Conservation (phyloP, 1,140 invertebrate genomes). For the Oscheius sp. region DNA sequence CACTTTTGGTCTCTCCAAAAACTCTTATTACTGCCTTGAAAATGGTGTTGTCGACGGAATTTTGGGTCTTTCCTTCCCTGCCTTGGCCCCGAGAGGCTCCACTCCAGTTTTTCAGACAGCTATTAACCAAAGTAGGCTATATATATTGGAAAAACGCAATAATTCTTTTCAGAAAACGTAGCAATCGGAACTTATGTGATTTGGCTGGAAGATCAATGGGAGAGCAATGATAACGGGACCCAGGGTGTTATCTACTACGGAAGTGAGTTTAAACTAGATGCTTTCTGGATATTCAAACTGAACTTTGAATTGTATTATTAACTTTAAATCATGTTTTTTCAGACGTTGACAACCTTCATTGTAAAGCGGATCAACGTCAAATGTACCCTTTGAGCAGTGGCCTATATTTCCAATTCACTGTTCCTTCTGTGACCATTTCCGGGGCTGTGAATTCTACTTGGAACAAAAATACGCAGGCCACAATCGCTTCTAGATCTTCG, state of each 20-base stretch:
- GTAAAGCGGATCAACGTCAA: background rate
- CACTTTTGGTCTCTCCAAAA: background rate
- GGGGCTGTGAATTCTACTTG: background rate
- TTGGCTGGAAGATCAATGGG: background rate
- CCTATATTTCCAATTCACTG: background rate
- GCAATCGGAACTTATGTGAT: background rate
- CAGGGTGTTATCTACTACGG: conserved; percentile 1
- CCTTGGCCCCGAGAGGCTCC: background rate
- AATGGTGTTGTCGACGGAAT: background rate
- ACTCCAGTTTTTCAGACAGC: background rate
- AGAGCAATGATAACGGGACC: background rate
- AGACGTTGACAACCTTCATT: background rate
- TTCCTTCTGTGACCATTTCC: background rate
- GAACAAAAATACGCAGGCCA: background rate
- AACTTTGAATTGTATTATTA: too few species aligned
- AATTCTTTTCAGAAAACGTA: too few species aligned
- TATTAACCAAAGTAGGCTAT: background rate
- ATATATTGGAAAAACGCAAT: too few species aligned
- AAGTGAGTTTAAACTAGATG: background rate
- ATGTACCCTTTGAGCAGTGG: background rate
- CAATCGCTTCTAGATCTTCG: background rate
- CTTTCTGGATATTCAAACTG: too few species aligned
- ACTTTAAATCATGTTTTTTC: background rate
- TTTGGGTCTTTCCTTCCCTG: background rate
- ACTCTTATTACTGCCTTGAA: background rate